Base-by-base conservation (phyloP, 2,888 invertebrate genomes). In the Mesorhabditis spiculigera region DNA sequence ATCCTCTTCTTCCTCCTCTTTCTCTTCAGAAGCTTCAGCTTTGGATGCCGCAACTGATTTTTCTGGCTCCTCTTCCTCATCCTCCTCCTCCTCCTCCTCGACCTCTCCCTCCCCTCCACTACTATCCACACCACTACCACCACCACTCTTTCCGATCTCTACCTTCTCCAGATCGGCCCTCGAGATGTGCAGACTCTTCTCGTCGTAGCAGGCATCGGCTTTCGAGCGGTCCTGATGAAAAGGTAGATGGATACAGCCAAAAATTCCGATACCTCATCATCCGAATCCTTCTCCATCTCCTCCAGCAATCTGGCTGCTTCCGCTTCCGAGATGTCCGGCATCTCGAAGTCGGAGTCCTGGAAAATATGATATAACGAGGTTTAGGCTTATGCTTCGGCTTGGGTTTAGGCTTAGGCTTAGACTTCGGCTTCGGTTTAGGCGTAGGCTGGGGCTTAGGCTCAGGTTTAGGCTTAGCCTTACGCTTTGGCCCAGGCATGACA, bases 21-120 rank as follows among this genome's bases (percentile, higher is more conserved):
- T 3, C 28, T 28, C 28, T 28, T 28, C 28, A 28, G 28, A 28
- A n/a, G n/a, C n/a, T n/a, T n/a, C n/a, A n/a, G n/a, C 3, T 50
- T 50, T 50, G 3, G n/a, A 50, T 10, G 58, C 3, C 28, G 28
- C 3, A 28, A 28, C 28, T 3, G 28, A 3, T 1, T 10, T n/a
- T n/a, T 50, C 10, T 2, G 58, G 10, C 58, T 50, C 58, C 1
- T 50, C 58, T 3, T 50, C 58, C n/a, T 50, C 58, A 2, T 50
- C 58, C 58, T 50, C 58, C 58, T 50, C 58, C n/a, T 50, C 58
- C 3, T 50, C n/a, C n/a, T n/a, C n/a, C n/a, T n/a, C n/a, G n/a
- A n/a, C n/a, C n/a, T n/a, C 72, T 75, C 43, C 68, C 78, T n/a
- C n/a, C 13, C 69, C 78, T 58, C 72, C 75, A n/a, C n/a, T 16